Conservation (phyloP, 2,888 invertebrate species). For the Aquatica leii region DNA sequence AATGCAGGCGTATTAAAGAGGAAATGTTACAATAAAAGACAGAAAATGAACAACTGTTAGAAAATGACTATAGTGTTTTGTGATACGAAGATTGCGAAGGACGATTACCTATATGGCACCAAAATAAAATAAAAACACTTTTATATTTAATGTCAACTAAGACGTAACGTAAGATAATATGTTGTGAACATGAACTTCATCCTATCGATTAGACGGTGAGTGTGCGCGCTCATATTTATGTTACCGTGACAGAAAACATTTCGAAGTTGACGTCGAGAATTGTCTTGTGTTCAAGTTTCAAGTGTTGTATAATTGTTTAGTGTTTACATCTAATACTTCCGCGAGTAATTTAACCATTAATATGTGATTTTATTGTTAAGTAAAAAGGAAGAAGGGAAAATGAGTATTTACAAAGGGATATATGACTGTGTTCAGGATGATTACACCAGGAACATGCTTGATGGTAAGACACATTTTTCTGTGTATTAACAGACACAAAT, state of each 20-base stretch:
- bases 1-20: too few relatives aligned
- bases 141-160: not conserved
- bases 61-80: too few relatives aligned
- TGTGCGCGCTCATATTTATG: slow-evolving; percentile 36
- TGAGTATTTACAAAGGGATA: slow-evolving; percentile 50
- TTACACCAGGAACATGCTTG: slow-evolving; percentile 55
- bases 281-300: slow-evolving; percentile 7
- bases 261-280: slow-evolving; percentile 41
- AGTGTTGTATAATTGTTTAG: not conserved
- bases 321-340: not conserved
- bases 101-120: too few relatives aligned
- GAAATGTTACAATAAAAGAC: too few relatives aligned
- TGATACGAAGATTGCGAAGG: too few relatives aligned
- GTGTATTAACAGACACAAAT: not conserved
- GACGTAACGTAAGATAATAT: slow-evolving; percentile 10
- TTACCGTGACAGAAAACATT: slow-evolving; percentile 27
- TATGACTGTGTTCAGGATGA: slow-evolving; percentile 51
- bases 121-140: too few relatives aligned
- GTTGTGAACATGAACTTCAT: slow-evolving; percentile 21
- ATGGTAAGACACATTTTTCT: slow-evolving; percentile 46
- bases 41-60: too few relatives aligned
- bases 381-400: slow-evolving; percentile 29
- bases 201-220: slow-evolving; percentile 34
- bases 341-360: not conserved
- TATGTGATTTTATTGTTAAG: not conserved